These are phyloP conservation scores for Xerus inauris DNA, from an alignment of 2,113 vertebrate genomes.

Conservation along the genomic window DNA sequence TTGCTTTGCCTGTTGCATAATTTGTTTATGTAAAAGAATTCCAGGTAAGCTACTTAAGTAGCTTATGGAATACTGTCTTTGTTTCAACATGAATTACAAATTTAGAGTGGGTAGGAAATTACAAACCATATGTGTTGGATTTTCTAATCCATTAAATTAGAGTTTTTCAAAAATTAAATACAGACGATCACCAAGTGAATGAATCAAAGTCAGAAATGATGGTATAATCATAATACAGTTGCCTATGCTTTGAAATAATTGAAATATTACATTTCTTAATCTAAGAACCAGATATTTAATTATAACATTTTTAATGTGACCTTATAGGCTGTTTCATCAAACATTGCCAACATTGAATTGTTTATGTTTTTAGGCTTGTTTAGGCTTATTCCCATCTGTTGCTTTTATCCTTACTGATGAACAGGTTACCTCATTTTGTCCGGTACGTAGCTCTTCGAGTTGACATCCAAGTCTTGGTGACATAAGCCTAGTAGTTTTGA, in stretches of 20 bases:
- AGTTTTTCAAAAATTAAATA: constrained; percentile 73
- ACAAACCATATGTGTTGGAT: constrained; percentile 61
- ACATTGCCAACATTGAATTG: not conserved
- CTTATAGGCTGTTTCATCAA: not conserved
- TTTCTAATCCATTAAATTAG: constrained; percentile 54
- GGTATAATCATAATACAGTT: not conserved
- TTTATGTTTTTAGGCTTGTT: not conserved
- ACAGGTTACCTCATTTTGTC: not conserved
- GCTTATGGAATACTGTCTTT: constrained; percentile 45
- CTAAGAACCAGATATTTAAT: not conserved
- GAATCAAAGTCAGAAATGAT: constrained; percentile 51
- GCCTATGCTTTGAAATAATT: constrained; percentile 38
- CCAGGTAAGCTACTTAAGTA: not conserved
- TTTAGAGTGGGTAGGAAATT: constrained; percentile 38
- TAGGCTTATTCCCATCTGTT: not conserved
- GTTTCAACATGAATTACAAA: not conserved
- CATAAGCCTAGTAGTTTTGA: not conserved
- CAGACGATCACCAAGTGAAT: constrained; percentile 62
- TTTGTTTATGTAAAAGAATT: constrained; percentile 30
- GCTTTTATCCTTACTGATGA: not conserved
- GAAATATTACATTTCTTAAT: constrained; percentile 37
- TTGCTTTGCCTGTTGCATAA: not conserved
- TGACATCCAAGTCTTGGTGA: not conserved
- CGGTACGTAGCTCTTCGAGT: not conserved
- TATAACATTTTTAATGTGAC: not conserved